Conservation (phyloP, 2,113 vertebrate genomes). For the Mormyrus lacerda region DNA sequence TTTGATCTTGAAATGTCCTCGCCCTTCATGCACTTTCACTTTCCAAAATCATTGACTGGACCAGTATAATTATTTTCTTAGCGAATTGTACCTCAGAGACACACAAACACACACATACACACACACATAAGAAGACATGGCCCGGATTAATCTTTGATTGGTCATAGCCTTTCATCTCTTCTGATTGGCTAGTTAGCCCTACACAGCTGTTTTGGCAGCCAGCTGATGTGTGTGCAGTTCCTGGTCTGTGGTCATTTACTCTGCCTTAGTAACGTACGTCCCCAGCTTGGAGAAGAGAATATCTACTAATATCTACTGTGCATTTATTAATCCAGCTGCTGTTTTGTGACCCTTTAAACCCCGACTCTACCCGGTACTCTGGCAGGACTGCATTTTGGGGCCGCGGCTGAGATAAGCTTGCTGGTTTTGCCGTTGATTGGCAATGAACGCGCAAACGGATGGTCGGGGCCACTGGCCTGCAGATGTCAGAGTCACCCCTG, state of each 20-base stretch:
- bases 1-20: constrained; percentile 12
- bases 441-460: not conserved
- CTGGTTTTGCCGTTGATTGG: not conserved
- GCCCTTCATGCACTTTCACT: not conserved
- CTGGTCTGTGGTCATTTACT: constrained; percentile 48
- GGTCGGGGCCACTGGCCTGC: not conserved
- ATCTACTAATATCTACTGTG: constrained; percentile 47
- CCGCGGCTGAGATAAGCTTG: not conserved
- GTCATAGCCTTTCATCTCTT: constrained; percentile 11
- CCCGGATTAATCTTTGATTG: constrained; percentile 53
- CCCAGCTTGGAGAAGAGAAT: constrained; percentile 38
- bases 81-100: constrained; percentile 33
- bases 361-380: not conserved
- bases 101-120: constrained; percentile 20
- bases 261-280: constrained; percentile 52
- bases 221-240: constrained; percentile 36
- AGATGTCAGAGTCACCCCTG: not conserved
- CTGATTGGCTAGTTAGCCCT: not conserved
- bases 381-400: not conserved
- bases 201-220: not conserved
- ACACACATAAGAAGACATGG: constrained; percentile 35
- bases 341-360: constrained; percentile 40
- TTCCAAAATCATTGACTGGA: constrained; percentile 4
- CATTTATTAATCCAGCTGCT: constrained; percentile 61
- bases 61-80: constrained; percentile 4